Conservation (phyloP, 2,113 vertebrate species). For the Zosterops lateralis region DNA sequence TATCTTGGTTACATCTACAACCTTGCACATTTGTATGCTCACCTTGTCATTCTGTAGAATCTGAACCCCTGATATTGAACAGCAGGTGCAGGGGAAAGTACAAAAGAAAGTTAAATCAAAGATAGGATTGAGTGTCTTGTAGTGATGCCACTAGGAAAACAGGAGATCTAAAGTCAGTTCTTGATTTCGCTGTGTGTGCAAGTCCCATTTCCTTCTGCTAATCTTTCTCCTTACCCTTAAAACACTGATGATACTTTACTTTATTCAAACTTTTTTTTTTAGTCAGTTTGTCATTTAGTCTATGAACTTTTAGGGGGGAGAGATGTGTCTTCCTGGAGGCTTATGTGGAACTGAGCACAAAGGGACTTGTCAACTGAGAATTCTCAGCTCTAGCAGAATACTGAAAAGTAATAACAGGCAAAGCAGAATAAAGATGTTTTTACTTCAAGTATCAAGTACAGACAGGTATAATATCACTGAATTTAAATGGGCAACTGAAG, state of each 20-base stretch:
- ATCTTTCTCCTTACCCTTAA: background rate
- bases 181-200: background rate
- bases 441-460: slow-evolving; percentile 17
- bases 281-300: background rate
- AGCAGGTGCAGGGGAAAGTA: slow-evolving; percentile 28
- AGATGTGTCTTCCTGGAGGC: background rate
- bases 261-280: background rate
- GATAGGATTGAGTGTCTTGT: background rate
- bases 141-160: background rate
- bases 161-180: background rate
- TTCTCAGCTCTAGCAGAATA: background rate
- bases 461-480: background rate
- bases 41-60: slow-evolving; percentile 29
- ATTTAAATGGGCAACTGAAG: slow-evolving; percentile 7
- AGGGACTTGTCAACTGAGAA: background rate
- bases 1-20: slow-evolving; percentile 34
- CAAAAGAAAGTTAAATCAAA: slow-evolving; percentile 47
- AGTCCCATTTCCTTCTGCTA: background rate
- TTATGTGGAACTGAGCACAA: background rate
- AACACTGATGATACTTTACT: background rate
- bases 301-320: background rate
- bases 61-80: slow-evolving; percentile 28
- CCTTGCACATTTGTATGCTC: slow-evolving; percentile 39
- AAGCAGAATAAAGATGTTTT: background rate
- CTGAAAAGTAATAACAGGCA: background rate